Percentiles rank a stretch among this genome's conserved stretches.
Conservation (phyloP, 1,140 invertebrate genomes). For the Pseudomyrmex pallidus region DNA sequence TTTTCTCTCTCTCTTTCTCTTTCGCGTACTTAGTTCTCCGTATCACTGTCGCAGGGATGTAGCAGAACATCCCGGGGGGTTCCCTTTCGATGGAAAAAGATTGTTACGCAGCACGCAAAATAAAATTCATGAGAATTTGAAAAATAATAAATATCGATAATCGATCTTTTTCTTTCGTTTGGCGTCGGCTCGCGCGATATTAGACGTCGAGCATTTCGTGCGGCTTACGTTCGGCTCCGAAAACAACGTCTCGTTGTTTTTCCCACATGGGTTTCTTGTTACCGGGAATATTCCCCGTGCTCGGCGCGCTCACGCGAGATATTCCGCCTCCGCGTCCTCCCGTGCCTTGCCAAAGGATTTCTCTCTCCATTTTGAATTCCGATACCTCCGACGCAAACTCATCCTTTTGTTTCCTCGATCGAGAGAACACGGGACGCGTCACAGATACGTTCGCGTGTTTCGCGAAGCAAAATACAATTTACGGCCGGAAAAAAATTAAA, state of each 20-base stretch:
- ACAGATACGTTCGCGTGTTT: not conserved
- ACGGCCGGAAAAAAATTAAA: not conserved
- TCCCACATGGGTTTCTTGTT: constrained; percentile 44
- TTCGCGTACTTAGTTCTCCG: constrained; percentile 13
- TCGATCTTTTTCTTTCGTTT: too few species aligned
- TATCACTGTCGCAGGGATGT: constrained; percentile 48
- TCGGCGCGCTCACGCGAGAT: constrained; percentile 49
- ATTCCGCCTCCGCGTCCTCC: constrained; percentile 10
- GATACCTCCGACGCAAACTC: not conserved
- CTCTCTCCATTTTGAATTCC: not conserved
- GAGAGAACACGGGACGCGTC: not conserved
- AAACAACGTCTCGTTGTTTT: constrained; percentile 27
- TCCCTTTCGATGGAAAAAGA: not conserved
- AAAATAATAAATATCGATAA: too few species aligned
- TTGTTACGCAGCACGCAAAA: too few species aligned
- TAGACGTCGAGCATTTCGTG: too few species aligned
- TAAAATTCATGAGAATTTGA: not conserved
- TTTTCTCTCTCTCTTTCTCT: constrained; percentile 5
- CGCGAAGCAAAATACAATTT: not conserved
- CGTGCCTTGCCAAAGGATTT: not conserved
- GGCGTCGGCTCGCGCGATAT: too few species aligned
- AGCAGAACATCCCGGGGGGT: constrained; percentile 17
- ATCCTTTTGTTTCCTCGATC: not conserved
- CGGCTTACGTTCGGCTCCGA: not conserved
- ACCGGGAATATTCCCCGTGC: constrained; percentile 44